These are phyloP conservation scores for Parnassius mnemosyne DNA, from an alignment of 2,888 invertebrate genomes.

Conservation along the genomic window DNA sequence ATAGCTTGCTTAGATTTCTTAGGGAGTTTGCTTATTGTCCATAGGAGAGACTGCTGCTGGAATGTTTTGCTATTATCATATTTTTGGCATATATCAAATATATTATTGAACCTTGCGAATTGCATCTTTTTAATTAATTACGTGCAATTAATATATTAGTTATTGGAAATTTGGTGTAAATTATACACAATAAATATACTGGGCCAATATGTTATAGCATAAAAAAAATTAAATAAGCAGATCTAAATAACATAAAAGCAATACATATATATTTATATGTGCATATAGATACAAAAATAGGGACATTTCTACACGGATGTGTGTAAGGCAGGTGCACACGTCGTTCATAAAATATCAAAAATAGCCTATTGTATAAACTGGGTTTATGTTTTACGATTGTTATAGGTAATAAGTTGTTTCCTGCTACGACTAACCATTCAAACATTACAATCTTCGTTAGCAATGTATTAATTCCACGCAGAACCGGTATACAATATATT, in stretches of 20 bases:
- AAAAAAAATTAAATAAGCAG: background rate
- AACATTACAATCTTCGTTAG: background rate
- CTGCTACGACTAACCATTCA: background rate
- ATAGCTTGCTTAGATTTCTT: no score
- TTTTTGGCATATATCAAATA: no score
- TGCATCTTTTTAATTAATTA: no score
- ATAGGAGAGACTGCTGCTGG: no score
- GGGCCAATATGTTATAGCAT: no score
- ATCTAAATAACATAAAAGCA: background rate
- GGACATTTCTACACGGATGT: background rate
- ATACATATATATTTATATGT: background rate
- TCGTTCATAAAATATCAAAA: conserved; percentile 14
- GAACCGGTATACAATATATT: background rate
- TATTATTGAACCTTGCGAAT: no score
- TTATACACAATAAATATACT: no score
- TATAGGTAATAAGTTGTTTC: conserved; percentile 2
- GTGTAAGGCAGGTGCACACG: background rate
- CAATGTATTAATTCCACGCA: conserved; percentile 3
- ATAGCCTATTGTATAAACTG: conserved; percentile 17
- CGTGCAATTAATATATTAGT: no score
- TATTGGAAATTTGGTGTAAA: no score
- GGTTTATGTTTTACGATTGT: conserved; percentile 9
- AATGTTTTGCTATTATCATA: no score
- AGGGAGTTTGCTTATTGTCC: no score
- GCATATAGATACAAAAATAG: background rate